Evolutionary conservation across 2,888 invertebrate genomes (phyloP), one percentile per base, ranked within the genome.

Genomic region (Polydesmus complanatus): DNA sequence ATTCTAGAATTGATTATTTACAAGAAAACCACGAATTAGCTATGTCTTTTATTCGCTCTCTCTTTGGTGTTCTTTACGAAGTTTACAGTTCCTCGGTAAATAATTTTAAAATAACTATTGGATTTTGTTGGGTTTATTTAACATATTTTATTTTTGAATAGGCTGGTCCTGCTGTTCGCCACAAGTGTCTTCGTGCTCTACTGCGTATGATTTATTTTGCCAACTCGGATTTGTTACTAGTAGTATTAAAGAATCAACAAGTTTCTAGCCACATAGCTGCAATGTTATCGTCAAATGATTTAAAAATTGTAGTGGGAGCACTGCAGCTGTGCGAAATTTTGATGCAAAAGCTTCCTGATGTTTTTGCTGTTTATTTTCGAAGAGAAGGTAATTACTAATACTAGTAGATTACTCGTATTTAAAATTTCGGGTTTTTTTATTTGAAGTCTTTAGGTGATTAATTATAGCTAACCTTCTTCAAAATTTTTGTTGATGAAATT

Each of bases 211-310:
- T 97, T 2, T 95, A 89, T 78, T 96, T 94, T 74, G 91, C 93
- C 11, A 86, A 85, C 66, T 84, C 92, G 1, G 84, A 89, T 68
- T 80, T 96, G 66, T 79, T 97, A 56, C 82, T 86, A 69, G 77
- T 78, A 64, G 78, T 80, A 61, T 72, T 84, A 62, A 83, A 82
- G 68, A 82, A 82, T 70, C 83, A 84, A 73, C 82, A 89, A 66
- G 91, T 94, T 61, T 91, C 92, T 64, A 95, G 95, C 68, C 95
- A 97, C 75, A 91, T 97, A 71, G 96, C 96, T 27, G 94, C 94
- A 62, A 97, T 97, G 95, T 84, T 97, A 83, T 94, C 95, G 1
- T 95, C 95, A 2, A 89, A 86, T 73, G 97, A 97, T 78, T 80
- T 97, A 64, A 84, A 94, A 70, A 94, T 97, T 71, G 93, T 96